These are phyloP conservation scores for Chironomus striatipennis DNA, from an alignment of 1,140 invertebrate genomes.

Conservation along the genomic window DNA sequence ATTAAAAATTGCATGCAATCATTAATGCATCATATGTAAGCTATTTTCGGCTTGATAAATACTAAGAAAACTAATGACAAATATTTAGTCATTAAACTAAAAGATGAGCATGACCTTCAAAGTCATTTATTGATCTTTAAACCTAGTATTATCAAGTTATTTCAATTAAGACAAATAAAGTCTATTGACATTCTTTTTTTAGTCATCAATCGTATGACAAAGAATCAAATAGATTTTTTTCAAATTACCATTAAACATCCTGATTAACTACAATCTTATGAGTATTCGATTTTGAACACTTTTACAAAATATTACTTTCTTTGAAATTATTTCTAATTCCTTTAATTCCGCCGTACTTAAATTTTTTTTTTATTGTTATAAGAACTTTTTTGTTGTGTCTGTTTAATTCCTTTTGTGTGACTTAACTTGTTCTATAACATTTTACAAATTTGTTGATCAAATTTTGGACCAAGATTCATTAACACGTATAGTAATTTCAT, in stretches of 20 bases:
- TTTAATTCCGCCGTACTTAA: no score
- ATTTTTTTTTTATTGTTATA: no score
- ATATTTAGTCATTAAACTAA: background rate
- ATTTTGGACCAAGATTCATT: no score
- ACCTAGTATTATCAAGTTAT: no score
- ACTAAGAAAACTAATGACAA: background rate
- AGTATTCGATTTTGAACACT: background rate
- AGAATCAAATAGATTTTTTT: background rate
- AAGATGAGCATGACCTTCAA: background rate
- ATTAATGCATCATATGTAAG: background rate
- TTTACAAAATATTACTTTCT: background rate
- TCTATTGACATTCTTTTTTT: no score
- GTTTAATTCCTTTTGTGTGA: no score
- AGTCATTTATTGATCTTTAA: background rate
- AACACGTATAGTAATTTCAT: no score
- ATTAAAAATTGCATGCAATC: background rate
- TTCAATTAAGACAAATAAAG: no score
- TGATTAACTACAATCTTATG: background rate
- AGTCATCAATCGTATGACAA: background rate
- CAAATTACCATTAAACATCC: background rate
- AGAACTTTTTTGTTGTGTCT: no score
- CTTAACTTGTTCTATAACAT: no score
- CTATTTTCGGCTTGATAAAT: background rate
- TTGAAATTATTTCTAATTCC: no score
- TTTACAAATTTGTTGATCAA: no score